Evolutionary conservation across 1,140 invertebrate species (phyloP).

Genomic region (Atta texana): DNA sequence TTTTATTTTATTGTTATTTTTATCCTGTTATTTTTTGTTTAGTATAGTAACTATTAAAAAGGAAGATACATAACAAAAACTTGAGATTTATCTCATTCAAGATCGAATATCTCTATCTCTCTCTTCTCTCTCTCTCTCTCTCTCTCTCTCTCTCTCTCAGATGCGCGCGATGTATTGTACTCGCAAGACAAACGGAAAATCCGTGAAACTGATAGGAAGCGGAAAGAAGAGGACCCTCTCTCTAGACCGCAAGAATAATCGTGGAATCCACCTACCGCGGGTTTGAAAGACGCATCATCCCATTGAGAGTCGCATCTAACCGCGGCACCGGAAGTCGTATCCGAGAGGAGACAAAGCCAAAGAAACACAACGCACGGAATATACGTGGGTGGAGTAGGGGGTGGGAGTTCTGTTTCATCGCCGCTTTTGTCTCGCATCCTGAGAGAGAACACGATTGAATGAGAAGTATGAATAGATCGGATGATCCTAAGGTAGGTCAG

Average conservation of each 20-base stretch:
- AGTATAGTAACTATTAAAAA: background rate
- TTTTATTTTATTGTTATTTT: background rate
- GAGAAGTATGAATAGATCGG: conserved; percentile 85
- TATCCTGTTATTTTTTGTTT: background rate
- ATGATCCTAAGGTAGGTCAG: conserved; percentile 86
- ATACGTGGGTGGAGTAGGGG: conserved; percentile 38
- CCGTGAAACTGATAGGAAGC: conserved; percentile 72
- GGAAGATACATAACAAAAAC: background rate
- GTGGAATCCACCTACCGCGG: conserved; percentile 75
- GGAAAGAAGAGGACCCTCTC: conserved; percentile 52
- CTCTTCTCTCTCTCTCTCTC: background rate
- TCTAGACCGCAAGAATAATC: conserved; percentile 81
- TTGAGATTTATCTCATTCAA: background rate
- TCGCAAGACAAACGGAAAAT: conserved; percentile 55
- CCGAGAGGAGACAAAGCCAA: conserved; percentile 85
- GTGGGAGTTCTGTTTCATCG: conserved; percentile 85
- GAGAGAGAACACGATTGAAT: conserved; percentile 83
- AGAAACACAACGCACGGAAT: conserved; percentile 80
- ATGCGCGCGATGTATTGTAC: conserved; percentile 51
- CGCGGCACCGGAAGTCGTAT: conserved; percentile 85
- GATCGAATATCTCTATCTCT: background rate
- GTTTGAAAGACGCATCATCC: conserved; percentile 84
- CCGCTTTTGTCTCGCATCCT: conserved; percentile 86
- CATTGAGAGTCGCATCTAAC: conserved; percentile 80
- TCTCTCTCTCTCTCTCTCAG: background rate